Conservation (phyloP, 2,113 vertebrate genomes). For the Indri indri region DNA sequence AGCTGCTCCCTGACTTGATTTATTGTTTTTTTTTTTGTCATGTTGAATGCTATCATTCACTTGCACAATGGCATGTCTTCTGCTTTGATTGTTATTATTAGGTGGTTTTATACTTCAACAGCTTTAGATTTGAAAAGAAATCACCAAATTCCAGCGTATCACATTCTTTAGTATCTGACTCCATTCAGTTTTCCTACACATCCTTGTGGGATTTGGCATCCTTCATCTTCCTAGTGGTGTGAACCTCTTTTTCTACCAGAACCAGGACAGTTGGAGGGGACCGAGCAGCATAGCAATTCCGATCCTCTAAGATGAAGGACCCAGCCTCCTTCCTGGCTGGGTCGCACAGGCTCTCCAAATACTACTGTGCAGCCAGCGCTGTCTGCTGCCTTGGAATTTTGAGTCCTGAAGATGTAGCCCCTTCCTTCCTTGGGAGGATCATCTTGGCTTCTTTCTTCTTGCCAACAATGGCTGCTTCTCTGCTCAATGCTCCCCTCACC, state of each 20-base stretch:
- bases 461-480: background rate
- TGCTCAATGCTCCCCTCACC: rapidly evolving
- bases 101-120: slow-evolving; percentile 60
- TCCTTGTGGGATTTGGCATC: background rate
- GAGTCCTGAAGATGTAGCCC: too few relatives aligned
- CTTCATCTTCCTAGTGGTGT: slow-evolving; percentile 27
- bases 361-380: background rate
- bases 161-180: slow-evolving; percentile 46
- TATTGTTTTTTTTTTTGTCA: background rate
- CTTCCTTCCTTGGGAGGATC: background rate
- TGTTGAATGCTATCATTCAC: slow-evolving; percentile 53
- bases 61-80: slow-evolving; percentile 23
- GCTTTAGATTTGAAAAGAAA: slow-evolving; percentile 58
- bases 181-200: background rate
- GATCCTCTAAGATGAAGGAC: background rate
- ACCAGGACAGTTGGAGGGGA: background rate
- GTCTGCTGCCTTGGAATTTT: too few relatives aligned
- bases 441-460: rapidly evolving
- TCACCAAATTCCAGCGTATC: slow-evolving; percentile 7
- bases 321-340: background rate
- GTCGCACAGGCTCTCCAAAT: background rate
- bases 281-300: background rate
- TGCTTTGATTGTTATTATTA: slow-evolving; percentile 61
- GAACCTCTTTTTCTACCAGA: background rate
- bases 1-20: slow-evolving; percentile 13